Conservation (phyloP, 2,113 vertebrate species). For the Dipodomys stephensi region DNA sequence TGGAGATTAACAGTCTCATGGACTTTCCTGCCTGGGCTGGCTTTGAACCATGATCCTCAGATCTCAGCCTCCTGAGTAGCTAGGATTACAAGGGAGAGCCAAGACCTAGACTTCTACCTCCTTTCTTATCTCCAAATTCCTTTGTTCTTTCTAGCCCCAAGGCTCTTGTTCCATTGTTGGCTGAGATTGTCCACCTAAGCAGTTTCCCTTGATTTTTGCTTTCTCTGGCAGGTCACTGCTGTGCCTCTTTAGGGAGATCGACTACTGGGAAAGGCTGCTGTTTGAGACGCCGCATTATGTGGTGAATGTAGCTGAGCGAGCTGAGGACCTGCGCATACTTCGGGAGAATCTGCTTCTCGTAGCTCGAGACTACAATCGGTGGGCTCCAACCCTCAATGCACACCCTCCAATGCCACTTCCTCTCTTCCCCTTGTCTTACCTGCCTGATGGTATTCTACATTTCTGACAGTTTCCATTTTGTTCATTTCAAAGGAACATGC, state of each 20-base stretch:
- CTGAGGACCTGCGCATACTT: slow-evolving; percentile 87
- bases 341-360: slow-evolving; percentile 89
- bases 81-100: no score
- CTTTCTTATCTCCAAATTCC: background rate
- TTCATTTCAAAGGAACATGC: background rate
- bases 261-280: slow-evolving; percentile 91
- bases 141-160: background rate
- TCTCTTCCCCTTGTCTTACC: background rate
- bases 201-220: background rate
- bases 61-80: no score
- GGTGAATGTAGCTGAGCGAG: slow-evolving; percentile 86
- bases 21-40: no score
- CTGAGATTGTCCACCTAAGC: background rate
- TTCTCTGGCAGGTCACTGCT: slow-evolving; percentile 85
- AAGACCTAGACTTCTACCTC: no score
- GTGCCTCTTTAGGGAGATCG: slow-evolving; percentile 90
- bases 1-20: no score
- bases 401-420: slow-evolving; percentile 73
- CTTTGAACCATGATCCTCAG: no score
- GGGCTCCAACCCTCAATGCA: slow-evolving; percentile 5
- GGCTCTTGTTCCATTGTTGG: accelerated
- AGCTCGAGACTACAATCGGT: slow-evolving; percentile 93
- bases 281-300: slow-evolving; percentile 91
- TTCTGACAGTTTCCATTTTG: background rate
- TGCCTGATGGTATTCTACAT: background rate